Percentiles rank a stretch among this genome's conserved stretches.
These are phyloP conservation scores for Mongoloraphidia duomilia DNA, from an alignment of 2,888 invertebrate species.

Conservation along the genomic window DNA sequence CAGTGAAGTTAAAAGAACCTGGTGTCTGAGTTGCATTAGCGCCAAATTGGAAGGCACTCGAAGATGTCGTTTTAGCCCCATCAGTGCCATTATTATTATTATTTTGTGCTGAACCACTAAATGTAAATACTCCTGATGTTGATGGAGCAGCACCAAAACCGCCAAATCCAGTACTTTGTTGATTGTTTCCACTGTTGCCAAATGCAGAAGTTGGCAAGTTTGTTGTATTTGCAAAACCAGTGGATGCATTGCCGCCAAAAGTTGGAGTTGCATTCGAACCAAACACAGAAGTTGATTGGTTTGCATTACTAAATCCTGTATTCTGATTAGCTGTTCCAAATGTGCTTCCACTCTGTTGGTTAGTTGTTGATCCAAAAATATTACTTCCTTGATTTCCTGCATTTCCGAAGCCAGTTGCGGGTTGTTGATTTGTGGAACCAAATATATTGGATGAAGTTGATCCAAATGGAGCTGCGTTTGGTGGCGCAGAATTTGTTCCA, in stretches of 20 bases:
- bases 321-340: no score
- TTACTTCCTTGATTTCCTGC: no score
- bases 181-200: conserved; percentile 7
- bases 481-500: neutral
- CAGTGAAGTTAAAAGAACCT: conserved; percentile 25
- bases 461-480: neutral
- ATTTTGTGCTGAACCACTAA: conserved; percentile 13
- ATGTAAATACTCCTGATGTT: conserved; percentile 13
- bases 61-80: conserved; percentile 6
- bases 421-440: conserved; percentile 1
- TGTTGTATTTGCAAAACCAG: neutral
- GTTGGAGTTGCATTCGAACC: conserved; percentile 5
- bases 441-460: neutral
- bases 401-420: neutral
- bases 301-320: neutral
- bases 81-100: conserved; percentile 3
- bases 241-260: conserved; percentile 4
- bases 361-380: conserved; percentile 13
- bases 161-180: conserved; percentile 11
- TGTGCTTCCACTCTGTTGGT: no score
- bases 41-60: conserved; percentile 21
- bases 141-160: neutral
- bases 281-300: conserved; percentile 10
- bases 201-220: conserved; percentile 11
- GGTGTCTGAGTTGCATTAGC: conserved; percentile 19